phyloP scores from a whole-genome alignment of 2,888 invertebrate genomes.

The Meiosimyza platycephala region DNA sequence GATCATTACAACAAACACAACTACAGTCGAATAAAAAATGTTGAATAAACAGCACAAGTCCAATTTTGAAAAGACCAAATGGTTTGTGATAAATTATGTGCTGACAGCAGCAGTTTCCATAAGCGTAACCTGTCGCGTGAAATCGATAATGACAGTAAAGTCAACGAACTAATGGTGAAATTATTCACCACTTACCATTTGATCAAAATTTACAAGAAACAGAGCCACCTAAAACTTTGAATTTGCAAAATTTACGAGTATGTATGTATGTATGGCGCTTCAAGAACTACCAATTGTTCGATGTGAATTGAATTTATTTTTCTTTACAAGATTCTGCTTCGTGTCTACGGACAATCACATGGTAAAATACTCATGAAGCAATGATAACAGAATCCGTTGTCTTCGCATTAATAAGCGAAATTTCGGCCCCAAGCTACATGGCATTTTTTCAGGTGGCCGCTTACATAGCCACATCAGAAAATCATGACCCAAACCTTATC shows the following conservation, averaged over 20 bases:
- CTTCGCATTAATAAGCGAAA: slow-evolving; percentile 95
- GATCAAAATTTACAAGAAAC: slow-evolving; percentile 40
- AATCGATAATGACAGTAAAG: slow-evolving; percentile 42
- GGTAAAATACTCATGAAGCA: slow-evolving; percentile 88
- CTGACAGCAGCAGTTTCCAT: not conserved
- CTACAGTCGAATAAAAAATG: slow-evolving; percentile 38
- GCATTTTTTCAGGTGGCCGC: slow-evolving; percentile 95
- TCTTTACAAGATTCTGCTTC: slow-evolving; percentile 78
- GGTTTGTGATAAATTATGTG: not conserved
- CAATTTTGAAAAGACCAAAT: slow-evolving; percentile 37
- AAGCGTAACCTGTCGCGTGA: not conserved
- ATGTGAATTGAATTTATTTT: not conserved
- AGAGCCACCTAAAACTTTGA: slow-evolving; percentile 48
- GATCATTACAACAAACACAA: not conserved
- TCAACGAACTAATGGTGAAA: slow-evolving; percentile 52
- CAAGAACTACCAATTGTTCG: not conserved
- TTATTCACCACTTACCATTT: not conserved
- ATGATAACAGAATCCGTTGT: slow-evolving; percentile 96
- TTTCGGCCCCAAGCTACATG: slow-evolving; percentile 93
- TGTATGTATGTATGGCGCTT: no score
- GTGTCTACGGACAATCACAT: slow-evolving; percentile 96
- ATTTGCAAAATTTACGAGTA: not conserved
- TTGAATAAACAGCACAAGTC: not conserved
- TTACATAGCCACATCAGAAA: slow-evolving; percentile 77
- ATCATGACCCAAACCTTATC: slow-evolving; percentile 72